A percentile compares a stretch with the other conserved stretches of the same genome.
Evolutionary conservation across 1,140 invertebrate genomes (phyloP).

Genomic region (Bombus waltoni): DNA sequence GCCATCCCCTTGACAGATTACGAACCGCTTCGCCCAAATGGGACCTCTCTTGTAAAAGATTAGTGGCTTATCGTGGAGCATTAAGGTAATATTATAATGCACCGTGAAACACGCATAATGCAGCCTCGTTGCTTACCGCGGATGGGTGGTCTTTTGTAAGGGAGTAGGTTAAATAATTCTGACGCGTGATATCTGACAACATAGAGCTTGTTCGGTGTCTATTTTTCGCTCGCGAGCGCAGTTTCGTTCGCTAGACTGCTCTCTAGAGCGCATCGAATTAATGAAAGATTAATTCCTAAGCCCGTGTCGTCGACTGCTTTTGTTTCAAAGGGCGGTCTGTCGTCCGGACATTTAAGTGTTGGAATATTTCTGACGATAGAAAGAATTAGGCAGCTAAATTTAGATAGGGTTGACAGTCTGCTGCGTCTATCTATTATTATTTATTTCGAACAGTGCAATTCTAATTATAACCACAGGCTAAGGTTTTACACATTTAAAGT

Average conservation of each 20-base stretch:
- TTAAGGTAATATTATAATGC: conserved; percentile 70
- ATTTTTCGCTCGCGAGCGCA: neutral
- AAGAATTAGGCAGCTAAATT: too few species aligned
- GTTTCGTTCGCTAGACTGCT: conserved; percentile 33
- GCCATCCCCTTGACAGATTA: conserved; percentile 76
- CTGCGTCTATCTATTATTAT: too few species aligned
- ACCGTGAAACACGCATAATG: conserved; percentile 67
- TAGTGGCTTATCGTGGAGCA: conserved; percentile 78
- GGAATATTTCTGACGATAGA: neutral
- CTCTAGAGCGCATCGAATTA: conserved; percentile 26
- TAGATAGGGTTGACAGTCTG: too few species aligned
- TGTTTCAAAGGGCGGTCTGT: neutral
- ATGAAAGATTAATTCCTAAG: conserved; percentile 7
- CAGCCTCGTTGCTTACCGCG: conserved; percentile 19
- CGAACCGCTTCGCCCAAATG: conserved; percentile 70
- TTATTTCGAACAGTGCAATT: too few species aligned
- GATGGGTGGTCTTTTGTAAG: conserved; percentile 25
- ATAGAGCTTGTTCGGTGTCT: neutral
- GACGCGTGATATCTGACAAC: conserved; percentile 32
- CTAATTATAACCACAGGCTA: too few species aligned
- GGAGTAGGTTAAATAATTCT: conserved; percentile 39
- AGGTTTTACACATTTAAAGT: too few species aligned
- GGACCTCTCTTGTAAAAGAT: conserved; percentile 73
- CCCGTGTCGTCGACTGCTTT: neutral
- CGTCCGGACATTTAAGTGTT: neutral